phyloP scores from a whole-genome alignment of 1,140 invertebrate species.

The Platyscapa corneri region DNA sequence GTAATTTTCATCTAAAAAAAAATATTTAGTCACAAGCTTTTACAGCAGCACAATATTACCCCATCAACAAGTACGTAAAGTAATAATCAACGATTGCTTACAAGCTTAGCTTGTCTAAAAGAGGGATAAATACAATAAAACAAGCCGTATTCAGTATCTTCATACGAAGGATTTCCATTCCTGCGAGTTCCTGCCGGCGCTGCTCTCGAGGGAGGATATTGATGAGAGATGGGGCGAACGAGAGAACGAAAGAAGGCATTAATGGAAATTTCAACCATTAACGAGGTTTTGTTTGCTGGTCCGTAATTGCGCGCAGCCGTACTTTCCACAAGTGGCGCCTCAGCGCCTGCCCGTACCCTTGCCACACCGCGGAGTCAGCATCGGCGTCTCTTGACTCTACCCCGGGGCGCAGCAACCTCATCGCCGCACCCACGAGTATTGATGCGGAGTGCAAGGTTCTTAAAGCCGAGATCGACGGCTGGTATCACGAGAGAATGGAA shows the following conservation, averaged over 20 bases:
- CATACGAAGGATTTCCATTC: not conserved
- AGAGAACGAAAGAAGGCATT: conserved; percentile 13
- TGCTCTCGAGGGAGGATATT: not conserved
- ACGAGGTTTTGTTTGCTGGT: conserved; percentile 30
- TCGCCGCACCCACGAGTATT: not conserved
- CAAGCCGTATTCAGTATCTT: not conserved
- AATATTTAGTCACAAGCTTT: not conserved
- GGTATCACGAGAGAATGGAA: not conserved
- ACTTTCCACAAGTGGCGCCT: conserved; percentile 15
- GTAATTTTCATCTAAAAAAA: not conserved
- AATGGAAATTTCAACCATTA: conserved; percentile 41
- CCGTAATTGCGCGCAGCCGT: conserved; percentile 20
- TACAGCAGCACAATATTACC: not conserved
- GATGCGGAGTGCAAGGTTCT: not conserved
- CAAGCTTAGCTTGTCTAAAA: not conserved
- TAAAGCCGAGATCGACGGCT: not conserved
- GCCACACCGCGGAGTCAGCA: not conserved
- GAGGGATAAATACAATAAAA: not conserved
- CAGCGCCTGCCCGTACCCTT: not conserved
- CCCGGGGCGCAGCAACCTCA: not conserved
- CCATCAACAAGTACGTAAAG: not conserved
- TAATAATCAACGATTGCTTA: not conserved
- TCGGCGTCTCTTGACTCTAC: not conserved
- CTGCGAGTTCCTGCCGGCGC: not conserved
- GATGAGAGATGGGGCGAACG: not conserved